Conservation (phyloP, 2,113 vertebrate species). For the Melanerpes formicivorus region DNA sequence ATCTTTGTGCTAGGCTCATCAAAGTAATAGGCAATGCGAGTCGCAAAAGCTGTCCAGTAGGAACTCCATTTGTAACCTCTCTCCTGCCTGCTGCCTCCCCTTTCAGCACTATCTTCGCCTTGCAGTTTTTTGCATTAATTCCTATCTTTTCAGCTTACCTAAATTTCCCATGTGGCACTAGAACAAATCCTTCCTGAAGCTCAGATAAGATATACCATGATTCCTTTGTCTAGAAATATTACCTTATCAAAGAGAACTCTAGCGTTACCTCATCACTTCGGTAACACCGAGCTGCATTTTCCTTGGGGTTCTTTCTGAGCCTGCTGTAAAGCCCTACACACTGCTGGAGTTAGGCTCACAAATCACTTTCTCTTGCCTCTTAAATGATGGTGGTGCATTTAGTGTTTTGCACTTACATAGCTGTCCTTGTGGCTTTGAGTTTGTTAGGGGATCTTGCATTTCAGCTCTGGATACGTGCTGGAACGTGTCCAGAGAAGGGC, state of each 20-base stretch:
- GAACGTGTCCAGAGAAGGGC: too few species aligned
- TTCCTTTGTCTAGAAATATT: slow-evolving; percentile 3
- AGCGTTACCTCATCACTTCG: neutral
- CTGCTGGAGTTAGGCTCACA: neutral
- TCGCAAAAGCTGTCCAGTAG: slow-evolving; percentile 6
- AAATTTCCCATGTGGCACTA: slow-evolving; percentile 39
- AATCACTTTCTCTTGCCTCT: neutral
- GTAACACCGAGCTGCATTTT: neutral
- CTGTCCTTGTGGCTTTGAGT: neutral
- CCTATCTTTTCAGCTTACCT: slow-evolving; percentile 21
- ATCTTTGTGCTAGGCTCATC: slow-evolving; percentile 7
- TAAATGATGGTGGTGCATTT: neutral
- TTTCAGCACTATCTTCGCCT: neutral
- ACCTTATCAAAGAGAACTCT: neutral
- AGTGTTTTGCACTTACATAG: neutral
- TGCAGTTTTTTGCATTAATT: slow-evolving; percentile 28
- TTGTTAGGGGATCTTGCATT: neutral
- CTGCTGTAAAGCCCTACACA: neutral
- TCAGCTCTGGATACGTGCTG: neutral
- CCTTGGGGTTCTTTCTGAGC: neutral
- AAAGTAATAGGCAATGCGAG: neutral
- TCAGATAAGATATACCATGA: slow-evolving; percentile 30
- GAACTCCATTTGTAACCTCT: neutral
- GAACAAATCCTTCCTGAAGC: slow-evolving; percentile 11
- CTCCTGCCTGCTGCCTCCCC: neutral